A percentile compares a stretch with the other conserved stretches of the same genome.
These are phyloP conservation scores for Drosophila nr. perissopoda DNA, from an alignment of 2,888 invertebrate genomes.

Conservation along the genomic window DNA sequence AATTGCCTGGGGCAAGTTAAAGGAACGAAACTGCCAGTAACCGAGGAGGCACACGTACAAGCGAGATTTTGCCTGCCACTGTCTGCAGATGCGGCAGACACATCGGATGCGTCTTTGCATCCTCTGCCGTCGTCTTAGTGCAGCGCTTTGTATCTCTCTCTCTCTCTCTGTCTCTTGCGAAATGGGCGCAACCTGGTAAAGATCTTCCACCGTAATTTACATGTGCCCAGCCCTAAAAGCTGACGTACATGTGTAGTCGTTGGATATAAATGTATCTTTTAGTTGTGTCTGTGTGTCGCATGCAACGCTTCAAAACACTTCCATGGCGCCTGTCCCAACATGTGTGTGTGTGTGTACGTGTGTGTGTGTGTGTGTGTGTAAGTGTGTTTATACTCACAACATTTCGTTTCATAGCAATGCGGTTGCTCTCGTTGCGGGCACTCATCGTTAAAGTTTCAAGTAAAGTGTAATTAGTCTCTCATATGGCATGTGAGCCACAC, in stretches of 20 bases:
- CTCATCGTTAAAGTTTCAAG: constrained; percentile 67
- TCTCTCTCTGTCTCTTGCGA: constrained; percentile 19
- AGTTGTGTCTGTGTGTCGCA: constrained; percentile 40
- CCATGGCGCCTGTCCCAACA: constrained; percentile 51
- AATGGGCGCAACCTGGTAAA: constrained; percentile 26
- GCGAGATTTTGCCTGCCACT: constrained; percentile 77
- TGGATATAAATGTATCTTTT: constrained; percentile 69
- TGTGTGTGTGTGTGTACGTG: constrained; percentile 2
- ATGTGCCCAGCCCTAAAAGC: constrained; percentile 37
- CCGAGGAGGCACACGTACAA: constrained; percentile 36
- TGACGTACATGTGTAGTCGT: constrained; percentile 7
- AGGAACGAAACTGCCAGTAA: constrained; percentile 3
- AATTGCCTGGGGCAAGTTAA: constrained; percentile 38
- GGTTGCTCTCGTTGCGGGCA: constrained; percentile 49
- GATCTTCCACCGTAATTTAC: constrained; percentile 56
- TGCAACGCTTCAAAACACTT: constrained; percentile 73
- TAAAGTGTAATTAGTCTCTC: constrained; percentile 73
- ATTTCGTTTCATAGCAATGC: constrained; percentile 63
- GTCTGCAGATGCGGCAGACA: constrained; percentile 59
- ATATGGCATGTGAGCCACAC: constrained; percentile 26
- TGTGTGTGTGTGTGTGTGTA: constrained; percentile 35
- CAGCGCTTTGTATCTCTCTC: constrained; percentile 24
- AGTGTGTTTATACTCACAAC: neutral
- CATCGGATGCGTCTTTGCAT: constrained; percentile 69
- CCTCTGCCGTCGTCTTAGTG: constrained; percentile 29